Percentiles rank a stretch among this genome's conserved stretches.
These are phyloP conservation scores for Philotrypesis tridentata DNA, from an alignment of 1,140 invertebrate genomes.

Conservation along the genomic window DNA sequence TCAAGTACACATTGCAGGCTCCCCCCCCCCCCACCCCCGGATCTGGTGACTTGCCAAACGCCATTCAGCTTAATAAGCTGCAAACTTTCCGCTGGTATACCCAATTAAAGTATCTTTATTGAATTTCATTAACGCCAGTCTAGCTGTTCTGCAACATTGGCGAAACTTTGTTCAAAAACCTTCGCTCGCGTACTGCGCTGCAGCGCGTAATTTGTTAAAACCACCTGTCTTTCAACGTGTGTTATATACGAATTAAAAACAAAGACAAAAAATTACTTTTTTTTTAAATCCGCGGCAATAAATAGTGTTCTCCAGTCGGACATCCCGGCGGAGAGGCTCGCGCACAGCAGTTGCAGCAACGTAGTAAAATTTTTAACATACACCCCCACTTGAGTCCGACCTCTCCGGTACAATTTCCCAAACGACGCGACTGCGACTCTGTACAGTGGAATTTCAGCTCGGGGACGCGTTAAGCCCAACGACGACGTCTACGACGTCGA, in stretches of 20 bases:
- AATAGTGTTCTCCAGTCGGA: neutral
- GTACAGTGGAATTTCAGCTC: neutral
- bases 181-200: too few relatives aligned
- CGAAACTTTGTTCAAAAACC: neutral
- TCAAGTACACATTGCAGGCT: slow-evolving; percentile 21
- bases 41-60: slow-evolving; percentile 13
- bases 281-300: too few relatives aligned
- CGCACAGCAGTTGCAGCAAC: neutral
- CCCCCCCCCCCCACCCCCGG: too few relatives aligned
- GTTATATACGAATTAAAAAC: too few relatives aligned
- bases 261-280: too few relatives aligned
- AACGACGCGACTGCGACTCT: neutral
- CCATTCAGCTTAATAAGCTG: slow-evolving; percentile 10
- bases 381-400: neutral
- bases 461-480: neutral
- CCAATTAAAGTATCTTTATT: neutral
- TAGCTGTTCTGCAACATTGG: neutral
- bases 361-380: neutral
- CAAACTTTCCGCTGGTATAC: neutral
- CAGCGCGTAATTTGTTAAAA: too few relatives aligned
- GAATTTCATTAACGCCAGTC: neutral
- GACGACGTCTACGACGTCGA: neutral
- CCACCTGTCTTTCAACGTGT: too few relatives aligned
- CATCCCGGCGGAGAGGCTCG: neutral
- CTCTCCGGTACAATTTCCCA: neutral